phyloP scores from a whole-genome alignment of 2,888 invertebrate species.

The Vesta saturnalis region DNA sequence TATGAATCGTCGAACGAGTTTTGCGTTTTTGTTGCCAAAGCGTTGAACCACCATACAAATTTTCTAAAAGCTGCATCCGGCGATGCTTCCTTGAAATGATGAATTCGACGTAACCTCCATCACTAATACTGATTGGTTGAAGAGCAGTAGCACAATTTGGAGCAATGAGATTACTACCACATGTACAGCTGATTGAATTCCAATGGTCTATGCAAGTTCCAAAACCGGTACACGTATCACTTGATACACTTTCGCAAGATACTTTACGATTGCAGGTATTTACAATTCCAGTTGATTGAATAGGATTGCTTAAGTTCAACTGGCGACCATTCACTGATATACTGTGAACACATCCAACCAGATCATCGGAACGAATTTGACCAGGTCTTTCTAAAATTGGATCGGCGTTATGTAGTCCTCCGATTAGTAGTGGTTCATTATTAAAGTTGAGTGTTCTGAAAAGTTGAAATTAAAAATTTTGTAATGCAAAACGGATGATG shows the following conservation, averaged over 20 bases:
- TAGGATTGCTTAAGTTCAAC: conserved; percentile 81
- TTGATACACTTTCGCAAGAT: conserved; percentile 66
- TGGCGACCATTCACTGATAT: conserved; percentile 87
- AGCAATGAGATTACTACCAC: conserved; percentile 75
- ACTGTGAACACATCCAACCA: conserved; percentile 93
- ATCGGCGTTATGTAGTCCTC: conserved; percentile 86
- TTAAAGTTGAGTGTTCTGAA: conserved; percentile 90
- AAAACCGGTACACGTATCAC: conserved; percentile 70
- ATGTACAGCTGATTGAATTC: conserved; percentile 78
- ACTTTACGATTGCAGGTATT: conserved; percentile 80
- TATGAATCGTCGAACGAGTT: conserved; percentile 34
- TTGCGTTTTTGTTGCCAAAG: conserved; percentile 68
- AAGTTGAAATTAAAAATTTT: conserved; percentile 45
- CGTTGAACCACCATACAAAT: conserved; percentile 78
- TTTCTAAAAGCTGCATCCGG: conserved; percentile 86
- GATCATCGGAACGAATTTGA: conserved; percentile 91
- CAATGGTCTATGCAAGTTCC: conserved; percentile 87
- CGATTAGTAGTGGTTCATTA: conserved; percentile 85
- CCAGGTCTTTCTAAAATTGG: conserved; percentile 89
- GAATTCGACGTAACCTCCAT: conserved; percentile 83
- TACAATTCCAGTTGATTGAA: conserved; percentile 77
- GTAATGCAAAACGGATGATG: no score
- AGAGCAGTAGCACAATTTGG: conserved; percentile 83
- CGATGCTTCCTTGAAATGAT: conserved; percentile 84
- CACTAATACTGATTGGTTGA: conserved; percentile 80